Evolutionary conservation across 2,888 invertebrate genomes (phyloP), one percentile per base, ranked within the genome.

Genomic region (Aromia moschata): DNA sequence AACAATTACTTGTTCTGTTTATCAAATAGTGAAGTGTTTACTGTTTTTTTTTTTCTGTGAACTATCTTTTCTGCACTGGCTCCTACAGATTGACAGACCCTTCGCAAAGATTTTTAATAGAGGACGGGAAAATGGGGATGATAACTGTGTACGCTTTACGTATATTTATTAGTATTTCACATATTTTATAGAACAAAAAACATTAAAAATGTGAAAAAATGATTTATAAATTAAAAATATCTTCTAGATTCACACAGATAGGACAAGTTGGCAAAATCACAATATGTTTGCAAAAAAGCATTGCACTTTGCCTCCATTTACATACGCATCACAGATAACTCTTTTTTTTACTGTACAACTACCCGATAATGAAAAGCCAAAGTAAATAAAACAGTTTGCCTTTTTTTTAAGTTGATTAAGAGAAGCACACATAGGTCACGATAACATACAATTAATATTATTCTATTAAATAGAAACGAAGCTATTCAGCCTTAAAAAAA

Each of bases 211-310:
- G 74, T 78, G 76, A 75, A 75, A 75, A 74, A 77, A 76, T 68
- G 71, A 66, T 72, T 70, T 71, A 76, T 74, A 75, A 76, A 78
- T 78, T 77, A 77, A 77, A 77, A 75, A 76, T 74, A 76, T 74
- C 72, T 74, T 73, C 74, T 76, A 77, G 72, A 71, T 75, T 77
- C 76, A 78, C 76, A 78, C 76, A 73, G 70, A 76, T 78, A 79
- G 79, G 77, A 77, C 76, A 79, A 76, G 74, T 77, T 70, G 77
- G 78, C 77, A 77, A 78, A 79, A 79, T 79, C 79, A 79, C 79
- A 79, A 78, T 76, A 72, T 77, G 69, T 73, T 71, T 73, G 68
- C 67, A 69, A 70, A 73, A 76, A 80, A 80, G 78, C 79, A 80
- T 80, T 80, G 80, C 80, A 80, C 80, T 78, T 78, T 78, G 77